Evolutionary conservation across 2,797 vertebrate genomes (phyloP).

Genomic region (Tangara arthus): DNA sequence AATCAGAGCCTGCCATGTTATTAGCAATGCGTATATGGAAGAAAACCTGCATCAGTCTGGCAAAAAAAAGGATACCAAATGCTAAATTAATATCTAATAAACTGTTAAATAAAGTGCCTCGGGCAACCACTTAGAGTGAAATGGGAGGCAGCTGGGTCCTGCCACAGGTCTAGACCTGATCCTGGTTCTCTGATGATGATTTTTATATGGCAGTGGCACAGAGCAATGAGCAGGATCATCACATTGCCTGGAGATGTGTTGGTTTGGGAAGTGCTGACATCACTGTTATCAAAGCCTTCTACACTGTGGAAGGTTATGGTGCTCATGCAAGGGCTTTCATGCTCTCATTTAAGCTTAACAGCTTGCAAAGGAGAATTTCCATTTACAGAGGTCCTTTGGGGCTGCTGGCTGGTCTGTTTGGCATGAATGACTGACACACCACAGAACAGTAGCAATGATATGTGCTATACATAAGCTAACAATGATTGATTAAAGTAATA

Average conservation of each 20-base stretch:
- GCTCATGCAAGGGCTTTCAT: background rate
- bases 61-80: background rate
- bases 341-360: background rate
- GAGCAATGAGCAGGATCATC: background rate
- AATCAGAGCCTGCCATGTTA: background rate
- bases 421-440: slow-evolving; percentile 38
- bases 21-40: background rate
- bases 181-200: background rate
- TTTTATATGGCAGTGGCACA: background rate
- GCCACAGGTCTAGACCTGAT: background rate
- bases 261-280: background rate
- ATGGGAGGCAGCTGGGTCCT: background rate
- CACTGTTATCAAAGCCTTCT: background rate
- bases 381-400: background rate
- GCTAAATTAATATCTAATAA: background rate
- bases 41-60: background rate
- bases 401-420: slow-evolving; percentile 51
- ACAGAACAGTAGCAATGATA: slow-evolving; percentile 35
- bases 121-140: background rate
- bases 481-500: slow-evolving; percentile 56
- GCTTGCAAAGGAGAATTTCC: background rate
- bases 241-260: background rate
- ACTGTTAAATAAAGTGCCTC: background rate
- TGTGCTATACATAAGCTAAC: background rate
- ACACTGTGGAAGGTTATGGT: background rate